These are phyloP conservation scores for Glareola pratincola DNA, from an alignment of 2,113 vertebrate genomes.

Conservation along the genomic window DNA sequence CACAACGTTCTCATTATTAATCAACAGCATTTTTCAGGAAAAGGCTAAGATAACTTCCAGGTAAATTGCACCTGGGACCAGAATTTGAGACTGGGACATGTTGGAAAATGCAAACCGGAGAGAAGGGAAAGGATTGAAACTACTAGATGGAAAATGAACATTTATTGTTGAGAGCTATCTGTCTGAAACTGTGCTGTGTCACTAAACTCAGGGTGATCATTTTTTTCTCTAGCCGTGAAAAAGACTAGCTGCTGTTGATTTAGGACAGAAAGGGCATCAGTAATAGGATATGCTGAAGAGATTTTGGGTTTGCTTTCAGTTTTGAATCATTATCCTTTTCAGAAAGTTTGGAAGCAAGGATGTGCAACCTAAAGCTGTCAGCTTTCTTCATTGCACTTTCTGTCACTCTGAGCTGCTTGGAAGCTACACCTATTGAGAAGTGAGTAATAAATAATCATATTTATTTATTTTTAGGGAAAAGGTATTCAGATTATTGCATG, in stretches of 20 bases:
- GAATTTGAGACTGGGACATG: background rate
- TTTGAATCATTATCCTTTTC: constrained; percentile 47
- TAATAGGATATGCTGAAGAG: background rate
- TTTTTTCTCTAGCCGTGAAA: background rate
- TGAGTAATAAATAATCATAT: constrained; percentile 54
- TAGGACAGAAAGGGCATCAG: background rate
- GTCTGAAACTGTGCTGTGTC: background rate
- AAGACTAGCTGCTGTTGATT: background rate
- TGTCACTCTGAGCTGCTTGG: constrained; percentile 73
- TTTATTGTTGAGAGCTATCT: background rate
- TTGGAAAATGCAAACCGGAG: background rate
- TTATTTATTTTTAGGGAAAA: background rate
- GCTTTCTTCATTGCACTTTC: constrained; percentile 76
- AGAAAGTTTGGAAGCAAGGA: constrained; percentile 62
- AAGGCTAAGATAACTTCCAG: background rate
- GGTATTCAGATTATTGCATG: background rate
- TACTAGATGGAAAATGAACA: background rate
- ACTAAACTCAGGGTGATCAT: background rate
- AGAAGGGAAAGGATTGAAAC: background rate
- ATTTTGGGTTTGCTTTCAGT: background rate
- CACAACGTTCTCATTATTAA: background rate
- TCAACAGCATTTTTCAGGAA: background rate
- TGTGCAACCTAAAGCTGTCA: constrained; percentile 78
- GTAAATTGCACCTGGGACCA: background rate
- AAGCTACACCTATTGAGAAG: constrained; percentile 81